phyloP scores from a whole-genome alignment of 1,140 invertebrate species.

The Aphaenogaster ashmeadi region DNA sequence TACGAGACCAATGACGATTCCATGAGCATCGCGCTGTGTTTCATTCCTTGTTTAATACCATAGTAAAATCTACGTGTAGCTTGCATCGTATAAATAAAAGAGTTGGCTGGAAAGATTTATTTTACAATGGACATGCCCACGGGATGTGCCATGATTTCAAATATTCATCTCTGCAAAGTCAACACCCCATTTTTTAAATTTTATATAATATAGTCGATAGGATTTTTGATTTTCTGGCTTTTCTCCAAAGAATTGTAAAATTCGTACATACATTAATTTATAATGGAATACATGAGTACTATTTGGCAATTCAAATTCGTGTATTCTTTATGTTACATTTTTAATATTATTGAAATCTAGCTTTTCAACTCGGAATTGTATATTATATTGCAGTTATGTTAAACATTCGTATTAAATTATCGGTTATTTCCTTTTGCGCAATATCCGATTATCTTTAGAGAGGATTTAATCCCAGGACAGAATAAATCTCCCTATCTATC shows the following conservation, averaged over 20 bases:
- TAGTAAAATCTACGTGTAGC: neutral
- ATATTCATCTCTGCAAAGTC: neutral
- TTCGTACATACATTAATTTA: neutral
- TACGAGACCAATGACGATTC: slow-evolving; percentile 14
- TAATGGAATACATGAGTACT: neutral
- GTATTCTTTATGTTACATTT: neutral
- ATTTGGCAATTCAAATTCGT: neutral
- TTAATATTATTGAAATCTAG: neutral
- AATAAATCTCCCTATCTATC: slow-evolving; percentile 29
- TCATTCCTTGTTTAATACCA: neutral
- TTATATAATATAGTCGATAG: neutral
- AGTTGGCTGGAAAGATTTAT: neutral
- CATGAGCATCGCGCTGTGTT: neutral
- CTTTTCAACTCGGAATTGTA: neutral
- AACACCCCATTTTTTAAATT: slow-evolving; percentile 17
- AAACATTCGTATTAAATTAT: slow-evolving; percentile 8
- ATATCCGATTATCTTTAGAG: slow-evolving; percentile 38
- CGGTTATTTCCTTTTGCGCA: slow-evolving; percentile 4
- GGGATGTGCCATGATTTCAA: neutral
- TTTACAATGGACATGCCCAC: neutral
- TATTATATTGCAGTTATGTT: slow-evolving; percentile 6
- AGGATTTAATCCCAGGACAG: slow-evolving; percentile 43
- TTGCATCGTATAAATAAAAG: neutral
- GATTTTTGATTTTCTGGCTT: neutral
- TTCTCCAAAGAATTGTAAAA: neutral